These are phyloP conservation scores for Paracanthobrama guichenoti DNA, from an alignment of 2,113 vertebrate genomes.

Conservation along the genomic window DNA sequence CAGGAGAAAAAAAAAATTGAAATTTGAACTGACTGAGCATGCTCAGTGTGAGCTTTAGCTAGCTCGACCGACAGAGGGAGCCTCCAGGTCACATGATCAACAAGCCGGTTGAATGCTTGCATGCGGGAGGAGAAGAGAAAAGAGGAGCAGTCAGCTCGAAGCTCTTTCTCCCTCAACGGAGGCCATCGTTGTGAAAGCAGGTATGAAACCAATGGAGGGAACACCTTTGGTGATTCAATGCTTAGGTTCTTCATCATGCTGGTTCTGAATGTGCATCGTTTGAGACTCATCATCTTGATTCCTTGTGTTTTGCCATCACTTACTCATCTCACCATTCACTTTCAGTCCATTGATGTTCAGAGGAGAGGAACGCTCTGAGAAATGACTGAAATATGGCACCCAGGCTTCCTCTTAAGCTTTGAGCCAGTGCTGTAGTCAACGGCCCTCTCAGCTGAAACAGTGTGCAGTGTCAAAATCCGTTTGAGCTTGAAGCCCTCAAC, in stretches of 20 bases:
- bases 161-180: slow-evolving; percentile 72
- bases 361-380: slow-evolving; percentile 29
- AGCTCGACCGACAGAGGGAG: slow-evolving; percentile 77
- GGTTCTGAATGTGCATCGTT: slow-evolving; percentile 52
- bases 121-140: slow-evolving; percentile 70
- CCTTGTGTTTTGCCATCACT: slow-evolving; percentile 49
- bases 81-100: slow-evolving; percentile 73
- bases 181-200: slow-evolving; percentile 78
- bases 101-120: slow-evolving; percentile 70
- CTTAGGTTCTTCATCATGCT: slow-evolving; percentile 46
- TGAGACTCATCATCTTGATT: slow-evolving; percentile 41
- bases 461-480: slow-evolving; percentile 24
- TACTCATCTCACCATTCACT: slow-evolving; percentile 56
- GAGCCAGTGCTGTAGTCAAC: slow-evolving; percentile 29
- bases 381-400: slow-evolving; percentile 33
- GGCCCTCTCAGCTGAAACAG: slow-evolving; percentile 40
- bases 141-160: slow-evolving; percentile 73
- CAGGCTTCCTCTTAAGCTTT: slow-evolving; percentile 40
- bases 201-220: slow-evolving; percentile 74
- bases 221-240: slow-evolving; percentile 48
- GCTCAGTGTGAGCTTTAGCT: slow-evolving; percentile 69
- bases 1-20: slow-evolving; percentile 48
- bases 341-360: slow-evolving; percentile 38
- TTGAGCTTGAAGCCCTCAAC: slow-evolving; percentile 19
- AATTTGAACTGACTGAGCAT: slow-evolving; percentile 72